Evolutionary conservation across 2,888 invertebrate genomes (phyloP), one percentile per base, ranked within the genome.

Genomic region (Andrena trimmerana): DNA sequence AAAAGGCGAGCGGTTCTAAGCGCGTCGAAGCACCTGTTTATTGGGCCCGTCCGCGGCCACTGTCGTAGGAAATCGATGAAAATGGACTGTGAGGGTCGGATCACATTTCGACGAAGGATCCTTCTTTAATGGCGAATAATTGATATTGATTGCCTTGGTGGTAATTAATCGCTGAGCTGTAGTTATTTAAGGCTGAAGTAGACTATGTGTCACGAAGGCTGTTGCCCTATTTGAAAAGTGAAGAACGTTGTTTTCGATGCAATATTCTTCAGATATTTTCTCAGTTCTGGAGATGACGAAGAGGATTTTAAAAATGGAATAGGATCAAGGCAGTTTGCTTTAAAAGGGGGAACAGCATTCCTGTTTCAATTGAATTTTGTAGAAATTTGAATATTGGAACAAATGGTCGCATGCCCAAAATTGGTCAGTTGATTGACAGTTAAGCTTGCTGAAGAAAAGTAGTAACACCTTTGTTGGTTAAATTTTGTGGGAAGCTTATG

Each of bases 1-100:
- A 76, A 83, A 83, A 76, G 83, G 83, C 68, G 71, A 82, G 48
- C 63, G 66, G 60, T 60, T 78, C 78, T 65, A 81, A 73, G 60
- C 70, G 42, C 33, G 29, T 50, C 29, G 59, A 65, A 66, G 66
- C 79, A 79, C 73, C 81, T 81, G 79, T 78, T 42, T 69, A 63
- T 63, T 60, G 52, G n/a, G 16, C 60, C 48, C 54, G 29, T 16
- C 29, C 13, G 65, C 33, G 27, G 33, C 72, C 50, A 29, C 59
- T n/a, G 69, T 36, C 67, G 3, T 31, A 33, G 24, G 54, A 74
- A 66, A 67, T 33, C 42, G 78, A 80, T 29, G 50, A 13, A 73
- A 27, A 16, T 31, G 24, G 33, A 24, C 24, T 27, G 13, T 5
- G 27, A 57, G 24, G 24, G 57, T 24, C 57, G 57, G 4, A 24